Percentiles rank a stretch among this genome's conserved stretches.
Evolutionary conservation across 2,797 vertebrate species (phyloP).

Genomic region (Sebastes oblongus): DNA sequence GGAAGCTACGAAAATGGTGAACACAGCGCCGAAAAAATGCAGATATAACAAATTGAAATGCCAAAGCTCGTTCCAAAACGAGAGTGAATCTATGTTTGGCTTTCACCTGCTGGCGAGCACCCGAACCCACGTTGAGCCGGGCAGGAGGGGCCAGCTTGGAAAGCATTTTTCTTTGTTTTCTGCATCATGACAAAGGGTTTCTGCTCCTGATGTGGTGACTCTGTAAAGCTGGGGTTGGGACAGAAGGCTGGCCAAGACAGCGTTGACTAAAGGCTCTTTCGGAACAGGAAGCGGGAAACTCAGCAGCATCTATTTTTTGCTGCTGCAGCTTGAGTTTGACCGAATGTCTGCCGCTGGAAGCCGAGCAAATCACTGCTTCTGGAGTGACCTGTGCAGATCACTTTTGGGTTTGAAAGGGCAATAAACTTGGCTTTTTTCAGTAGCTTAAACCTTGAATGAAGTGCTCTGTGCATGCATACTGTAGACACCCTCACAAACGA

Average conservation of each 20-base stretch:
- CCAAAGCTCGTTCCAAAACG: too few species aligned
- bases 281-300: neutral
- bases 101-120: too few species aligned
- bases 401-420: neutral
- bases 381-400: neutral
- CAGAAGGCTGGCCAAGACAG: neutral
- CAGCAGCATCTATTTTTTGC: neutral
- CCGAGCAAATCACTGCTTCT: neutral
- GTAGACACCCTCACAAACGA: neutral
- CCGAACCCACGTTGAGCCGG: too few species aligned
- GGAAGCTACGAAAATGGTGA: too few species aligned
- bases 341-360: neutral
- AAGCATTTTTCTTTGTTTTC: neutral
- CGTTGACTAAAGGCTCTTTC: neutral
- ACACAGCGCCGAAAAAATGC: too few species aligned
- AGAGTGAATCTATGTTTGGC: too few species aligned
- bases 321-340: neutral
- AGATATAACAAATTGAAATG: too few species aligned
- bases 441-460: neutral
- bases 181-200: neutral
- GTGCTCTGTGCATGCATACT: neutral
- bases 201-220: neutral
- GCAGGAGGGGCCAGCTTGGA: too few species aligned
- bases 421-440: neutral
- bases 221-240: neutral